Evolutionary conservation across 1,140 invertebrate genomes (phyloP), one percentile per base, ranked within the genome.

Genomic region (Diabrotica virgifera): DNA sequence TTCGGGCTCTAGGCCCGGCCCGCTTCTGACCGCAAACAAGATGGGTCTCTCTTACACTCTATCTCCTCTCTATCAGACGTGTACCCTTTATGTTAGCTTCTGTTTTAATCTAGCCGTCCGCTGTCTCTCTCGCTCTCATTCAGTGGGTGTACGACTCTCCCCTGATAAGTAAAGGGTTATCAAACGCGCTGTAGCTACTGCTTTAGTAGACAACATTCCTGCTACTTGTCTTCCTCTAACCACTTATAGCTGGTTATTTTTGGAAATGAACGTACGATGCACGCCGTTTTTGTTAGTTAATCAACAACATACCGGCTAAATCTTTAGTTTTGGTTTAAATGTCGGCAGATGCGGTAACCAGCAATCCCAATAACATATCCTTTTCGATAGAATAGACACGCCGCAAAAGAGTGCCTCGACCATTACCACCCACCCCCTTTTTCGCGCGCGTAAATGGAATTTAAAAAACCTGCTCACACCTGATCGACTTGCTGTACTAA

Each of bases 81-180:
- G 68, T 74, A 74, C 74, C 75, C 75, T 76, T 77, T 75, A 76
- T 75, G 75, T 76, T 77, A 67, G 76, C 76, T 78, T 77, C 76
- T 76, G 75, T 77, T 78, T 78, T 78, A 78, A 78, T 78, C 76
- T 78, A 70, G 70, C 66, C 53, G 63, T 69, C 37, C 64, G 36
- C 59, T 53, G 52, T 76, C 73, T 72, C 71, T 69, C 62, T 76
- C 59, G n/a, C 40, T 46, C 62, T 13, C 52, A 62, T 56, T 54
- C 60, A 36, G 52, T 10, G 58, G 14, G 38, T 57, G 53, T 52
- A 35, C 59, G 54, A 62, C 58, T 62, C 69, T 76, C 71, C 72
- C 72, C 73, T 78, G 77, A 79, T 79, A 79, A 77, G 72, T 71
- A 76, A 78, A 77, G 76, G 77, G 77, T 78, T 79, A 78, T 78